phyloP scores from a whole-genome alignment of 2,797 vertebrate species.

The Lateolabrax maculatus region DNA sequence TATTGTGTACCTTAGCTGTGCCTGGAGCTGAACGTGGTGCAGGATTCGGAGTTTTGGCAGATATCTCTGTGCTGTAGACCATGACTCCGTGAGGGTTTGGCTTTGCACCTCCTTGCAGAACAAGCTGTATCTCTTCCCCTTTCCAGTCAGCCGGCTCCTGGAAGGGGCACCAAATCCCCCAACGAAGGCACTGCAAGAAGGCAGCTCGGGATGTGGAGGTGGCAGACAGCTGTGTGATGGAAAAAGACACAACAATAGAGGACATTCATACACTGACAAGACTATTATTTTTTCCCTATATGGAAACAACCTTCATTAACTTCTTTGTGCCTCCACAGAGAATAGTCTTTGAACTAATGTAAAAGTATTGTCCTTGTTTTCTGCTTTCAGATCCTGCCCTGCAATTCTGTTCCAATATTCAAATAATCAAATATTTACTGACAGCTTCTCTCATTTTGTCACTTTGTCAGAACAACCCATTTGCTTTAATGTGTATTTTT shows the following conservation, averaged over 20 bases:
- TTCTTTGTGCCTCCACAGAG: neutral
- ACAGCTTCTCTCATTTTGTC: neutral
- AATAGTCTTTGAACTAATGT: neutral
- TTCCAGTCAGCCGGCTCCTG: conserved; percentile 51
- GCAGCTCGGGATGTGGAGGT: conserved; percentile 76
- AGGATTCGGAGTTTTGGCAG: conserved; percentile 66
- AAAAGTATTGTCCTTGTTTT: neutral
- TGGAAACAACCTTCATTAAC: conserved; percentile 2
- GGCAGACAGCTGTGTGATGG: conserved; percentile 77
- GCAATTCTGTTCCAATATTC: neutral
- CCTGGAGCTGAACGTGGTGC: conserved; percentile 34
- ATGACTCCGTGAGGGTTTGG: conserved; percentile 87
- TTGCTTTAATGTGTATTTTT: neutral
- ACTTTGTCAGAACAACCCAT: neutral
- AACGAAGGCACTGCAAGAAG: conserved; percentile 90
- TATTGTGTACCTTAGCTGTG: conserved; percentile 63
- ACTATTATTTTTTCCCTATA: neutral
- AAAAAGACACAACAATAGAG: conserved; percentile 28
- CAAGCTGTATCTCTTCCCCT: conserved; percentile 81
- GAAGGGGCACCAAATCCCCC: conserved; percentile 90
- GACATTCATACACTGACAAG: neutral
- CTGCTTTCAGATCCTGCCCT: neutral
- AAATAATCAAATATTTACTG: neutral
- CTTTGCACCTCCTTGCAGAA: conserved; percentile 86
- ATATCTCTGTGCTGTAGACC: conserved; percentile 85